These are phyloP conservation scores for Escarpia spicata DNA, from an alignment of 2,888 invertebrate species.

Conservation along the genomic window DNA sequence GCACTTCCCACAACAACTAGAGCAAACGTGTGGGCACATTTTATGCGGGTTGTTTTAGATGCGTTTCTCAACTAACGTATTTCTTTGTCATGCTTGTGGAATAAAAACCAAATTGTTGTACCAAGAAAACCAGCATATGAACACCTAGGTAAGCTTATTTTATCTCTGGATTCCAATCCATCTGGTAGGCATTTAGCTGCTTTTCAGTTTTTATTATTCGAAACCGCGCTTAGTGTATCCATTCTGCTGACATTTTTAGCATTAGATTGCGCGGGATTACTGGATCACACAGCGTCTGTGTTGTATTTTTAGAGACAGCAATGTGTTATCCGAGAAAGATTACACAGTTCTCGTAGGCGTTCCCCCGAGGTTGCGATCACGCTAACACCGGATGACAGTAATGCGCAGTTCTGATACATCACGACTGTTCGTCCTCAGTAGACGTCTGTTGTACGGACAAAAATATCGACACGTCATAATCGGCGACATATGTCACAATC, in stretches of 20 bases:
- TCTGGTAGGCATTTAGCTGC: neutral
- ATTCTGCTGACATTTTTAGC: neutral
- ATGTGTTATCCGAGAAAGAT: neutral
- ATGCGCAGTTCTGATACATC: neutral
- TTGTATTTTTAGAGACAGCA: neutral
- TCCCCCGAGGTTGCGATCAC: neutral
- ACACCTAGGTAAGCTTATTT: neutral
- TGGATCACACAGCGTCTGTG: neutral
- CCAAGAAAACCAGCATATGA: neutral
- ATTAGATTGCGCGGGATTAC: neutral
- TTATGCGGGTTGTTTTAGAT: too few species aligned
- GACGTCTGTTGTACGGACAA: neutral
- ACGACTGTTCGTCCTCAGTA: neutral
- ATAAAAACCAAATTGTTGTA: neutral
- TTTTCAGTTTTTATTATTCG: neutral
- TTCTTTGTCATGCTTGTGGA: too few species aligned
- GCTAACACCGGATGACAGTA: neutral
- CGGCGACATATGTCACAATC: too few species aligned
- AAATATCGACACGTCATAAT: too few species aligned
- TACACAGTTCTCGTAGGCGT: neutral
- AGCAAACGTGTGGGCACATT: too few species aligned
- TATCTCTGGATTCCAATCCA: neutral
- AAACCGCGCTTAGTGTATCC: neutral
- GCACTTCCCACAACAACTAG: too few species aligned
- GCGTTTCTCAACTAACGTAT: too few species aligned